Percentiles rank a stretch among this genome's conserved stretches.
Evolutionary conservation across 2,888 invertebrate genomes (phyloP).

Genomic region (Oegoconia quadripuncta): DNA sequence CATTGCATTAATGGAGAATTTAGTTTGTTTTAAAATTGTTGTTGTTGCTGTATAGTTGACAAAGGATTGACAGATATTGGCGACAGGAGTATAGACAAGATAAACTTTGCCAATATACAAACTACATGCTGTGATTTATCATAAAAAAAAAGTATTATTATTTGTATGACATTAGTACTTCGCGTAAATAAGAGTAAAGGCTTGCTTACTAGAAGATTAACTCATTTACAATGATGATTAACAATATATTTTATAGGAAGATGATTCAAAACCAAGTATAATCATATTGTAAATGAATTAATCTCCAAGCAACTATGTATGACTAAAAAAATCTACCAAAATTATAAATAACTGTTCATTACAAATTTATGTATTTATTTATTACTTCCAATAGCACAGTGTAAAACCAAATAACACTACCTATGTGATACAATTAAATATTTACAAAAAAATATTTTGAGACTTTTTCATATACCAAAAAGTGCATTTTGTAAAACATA

Average conservation of each 20-base stretch:
- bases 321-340: too few species aligned
- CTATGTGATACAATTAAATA: neutral
- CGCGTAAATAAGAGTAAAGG: too few species aligned
- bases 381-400: too few species aligned
- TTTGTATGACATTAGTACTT: too few species aligned
- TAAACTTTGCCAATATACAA: neutral
- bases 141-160: neutral
- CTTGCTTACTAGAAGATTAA: too few species aligned
- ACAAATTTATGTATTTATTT: too few species aligned
- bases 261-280: neutral
- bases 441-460: constrained; percentile 27
- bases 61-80: neutral
- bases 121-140: too few species aligned
- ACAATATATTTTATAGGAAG: neutral
- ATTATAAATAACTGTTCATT: too few species aligned
- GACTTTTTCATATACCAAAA: constrained; percentile 31
- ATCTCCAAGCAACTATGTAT: too few species aligned
- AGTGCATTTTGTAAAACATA: constrained; percentile 32
- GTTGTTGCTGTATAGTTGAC: neutral
- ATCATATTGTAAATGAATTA: too few species aligned
- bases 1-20: constrained; percentile 9
- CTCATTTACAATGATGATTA: too few species aligned
- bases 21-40: neutral
- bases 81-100: neutral
- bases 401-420: too few species aligned